phyloP scores from a whole-genome alignment of 1,140 invertebrate species.

The Meloidogyne chitwoodi region DNA sequence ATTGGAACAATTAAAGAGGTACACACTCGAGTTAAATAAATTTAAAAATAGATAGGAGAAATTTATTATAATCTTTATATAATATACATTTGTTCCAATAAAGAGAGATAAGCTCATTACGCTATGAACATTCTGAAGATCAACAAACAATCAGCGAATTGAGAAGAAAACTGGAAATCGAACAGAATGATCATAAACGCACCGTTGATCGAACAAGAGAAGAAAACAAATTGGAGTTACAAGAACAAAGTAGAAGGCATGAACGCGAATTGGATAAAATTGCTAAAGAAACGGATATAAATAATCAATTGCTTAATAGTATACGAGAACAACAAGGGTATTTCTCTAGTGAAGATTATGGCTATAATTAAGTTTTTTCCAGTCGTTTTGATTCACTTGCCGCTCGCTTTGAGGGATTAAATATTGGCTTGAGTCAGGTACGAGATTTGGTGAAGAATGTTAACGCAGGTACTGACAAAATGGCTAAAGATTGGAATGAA shows the following conservation, averaged over 20 bases:
- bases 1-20: slow-evolving; percentile 27
- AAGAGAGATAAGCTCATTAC: slow-evolving; percentile 28
- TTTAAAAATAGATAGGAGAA: too few species aligned
- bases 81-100: neutral
- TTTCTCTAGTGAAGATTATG: neutral
- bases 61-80: too few species aligned
- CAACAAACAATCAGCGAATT: slow-evolving; percentile 34
- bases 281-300: slow-evolving; percentile 7
- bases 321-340: slow-evolving; percentile 29
- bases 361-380: neutral
- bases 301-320: slow-evolving; percentile 18
- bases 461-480: neutral
- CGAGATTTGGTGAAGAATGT: slow-evolving; percentile 25
- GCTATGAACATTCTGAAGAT: slow-evolving; percentile 31
- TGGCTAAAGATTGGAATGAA: neutral
- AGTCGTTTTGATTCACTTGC: slow-evolving; percentile 26
- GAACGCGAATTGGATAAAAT: slow-evolving; percentile 28
- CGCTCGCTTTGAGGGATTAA: slow-evolving; percentile 24
- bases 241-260: slow-evolving; percentile 26
- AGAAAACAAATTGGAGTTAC: slow-evolving; percentile 12
- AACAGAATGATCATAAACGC: slow-evolving; percentile 13
- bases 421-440: slow-evolving; percentile 21
- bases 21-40: too few species aligned
- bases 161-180: neutral
- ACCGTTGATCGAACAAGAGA: slow-evolving; percentile 10